A percentile compares a stretch with the other conserved stretches of the same genome.
These are phyloP conservation scores for Cancer borealis DNA, from an alignment of 2,888 invertebrate species.

Conservation along the genomic window DNA sequence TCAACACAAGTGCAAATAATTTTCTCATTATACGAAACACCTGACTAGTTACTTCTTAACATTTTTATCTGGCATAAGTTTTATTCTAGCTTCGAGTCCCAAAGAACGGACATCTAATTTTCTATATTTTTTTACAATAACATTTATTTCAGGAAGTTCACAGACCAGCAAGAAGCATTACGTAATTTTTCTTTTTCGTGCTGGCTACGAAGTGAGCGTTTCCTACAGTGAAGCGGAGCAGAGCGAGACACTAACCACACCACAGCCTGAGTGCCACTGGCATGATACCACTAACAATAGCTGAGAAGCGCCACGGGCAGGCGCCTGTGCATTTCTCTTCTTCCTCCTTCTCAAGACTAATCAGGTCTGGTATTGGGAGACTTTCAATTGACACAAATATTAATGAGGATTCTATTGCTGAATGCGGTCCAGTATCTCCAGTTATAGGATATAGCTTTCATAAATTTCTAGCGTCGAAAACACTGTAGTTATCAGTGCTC, in stretches of 20 bases:
- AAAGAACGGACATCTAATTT: neutral
- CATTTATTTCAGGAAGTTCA: neutral
- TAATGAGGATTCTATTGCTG: neutral
- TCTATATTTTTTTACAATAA: neutral
- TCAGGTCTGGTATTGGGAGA: neutral
- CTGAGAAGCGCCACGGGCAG: too few relatives aligned
- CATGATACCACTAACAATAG: neutral
- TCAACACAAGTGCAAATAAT: neutral
- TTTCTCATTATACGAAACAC: neutral
- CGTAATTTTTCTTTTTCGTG: neutral
- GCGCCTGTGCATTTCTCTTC: neutral
- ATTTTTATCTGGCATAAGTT: neutral
- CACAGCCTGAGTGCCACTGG: neutral
- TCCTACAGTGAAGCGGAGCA: neutral
- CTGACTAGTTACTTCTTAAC: neutral
- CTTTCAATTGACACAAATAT: neutral
- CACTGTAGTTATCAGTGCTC: neutral
- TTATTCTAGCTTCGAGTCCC: neutral
- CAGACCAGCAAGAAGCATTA: neutral
- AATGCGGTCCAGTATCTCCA: neutral
- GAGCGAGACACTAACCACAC: neutral
- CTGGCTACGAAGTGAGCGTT: neutral
- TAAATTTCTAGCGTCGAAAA: neutral
- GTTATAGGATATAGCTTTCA: neutral
- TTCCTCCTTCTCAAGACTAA: neutral